A percentile compares a stretch with the other conserved stretches of the same genome.
Evolutionary conservation across 2,113 vertebrate genomes (phyloP).

Genomic region (Orcinus orca): DNA sequence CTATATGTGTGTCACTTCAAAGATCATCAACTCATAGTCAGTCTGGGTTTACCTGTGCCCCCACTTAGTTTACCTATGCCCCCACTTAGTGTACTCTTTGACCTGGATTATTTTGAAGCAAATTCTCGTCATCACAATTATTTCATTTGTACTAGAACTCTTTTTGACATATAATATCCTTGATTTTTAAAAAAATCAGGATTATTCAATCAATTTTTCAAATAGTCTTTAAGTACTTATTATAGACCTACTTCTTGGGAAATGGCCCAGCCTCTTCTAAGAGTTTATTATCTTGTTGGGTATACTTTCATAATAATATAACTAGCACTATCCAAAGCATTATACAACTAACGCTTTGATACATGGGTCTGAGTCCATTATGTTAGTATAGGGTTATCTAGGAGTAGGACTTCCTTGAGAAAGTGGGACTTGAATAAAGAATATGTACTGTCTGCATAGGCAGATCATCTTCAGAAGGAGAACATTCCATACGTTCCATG

Average conservation of each 20-base stretch:
- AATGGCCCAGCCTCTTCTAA: background rate
- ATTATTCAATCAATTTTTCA: slow-evolving; percentile 28
- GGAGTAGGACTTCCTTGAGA: slow-evolving; percentile 8
- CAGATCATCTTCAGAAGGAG: background rate
- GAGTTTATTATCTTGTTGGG: background rate
- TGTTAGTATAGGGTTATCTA: background rate
- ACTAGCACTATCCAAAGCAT: background rate
- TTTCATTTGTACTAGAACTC: slow-evolving; percentile 40
- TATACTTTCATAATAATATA: slow-evolving; percentile 19
- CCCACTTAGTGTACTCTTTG: background rate
- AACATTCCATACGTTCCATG: slow-evolving; percentile 20
- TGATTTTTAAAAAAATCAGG: background rate
- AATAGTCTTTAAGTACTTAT: slow-evolving; percentile 42
- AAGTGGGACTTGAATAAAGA: slow-evolving; percentile 19
- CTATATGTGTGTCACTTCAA: background rate
- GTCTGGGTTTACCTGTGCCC: background rate
- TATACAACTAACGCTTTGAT: background rate
- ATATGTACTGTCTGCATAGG: slow-evolving; percentile 21
- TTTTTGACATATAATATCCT: slow-evolving; percentile 27
- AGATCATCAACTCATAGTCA: background rate
- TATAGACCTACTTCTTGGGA: background rate
- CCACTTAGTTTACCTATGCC: background rate
- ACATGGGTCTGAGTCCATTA: background rate
- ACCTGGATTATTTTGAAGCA: slow-evolving; percentile 16
- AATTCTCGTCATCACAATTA: background rate